Evolutionary conservation across 2,113 vertebrate species (phyloP).

Genomic region (Zeus faber): DNA sequence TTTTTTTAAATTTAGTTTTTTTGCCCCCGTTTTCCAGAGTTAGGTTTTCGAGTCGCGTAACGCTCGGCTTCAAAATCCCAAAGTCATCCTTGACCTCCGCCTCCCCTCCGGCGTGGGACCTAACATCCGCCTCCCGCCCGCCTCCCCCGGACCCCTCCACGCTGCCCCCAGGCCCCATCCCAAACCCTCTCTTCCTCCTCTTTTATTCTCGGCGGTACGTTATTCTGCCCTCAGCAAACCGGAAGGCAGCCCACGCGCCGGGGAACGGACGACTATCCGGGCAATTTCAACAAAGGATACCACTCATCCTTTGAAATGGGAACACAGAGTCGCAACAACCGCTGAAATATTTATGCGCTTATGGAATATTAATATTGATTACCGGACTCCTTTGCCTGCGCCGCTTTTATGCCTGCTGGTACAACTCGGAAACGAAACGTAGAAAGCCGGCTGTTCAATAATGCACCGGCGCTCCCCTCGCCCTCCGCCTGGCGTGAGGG

Average conservation of each 20-base stretch:
- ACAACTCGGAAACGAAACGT: conserved; percentile 20
- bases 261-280: conserved; percentile 23
- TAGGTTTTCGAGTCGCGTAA: no score
- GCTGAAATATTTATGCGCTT: conserved; percentile 59
- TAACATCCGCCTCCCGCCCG: no score
- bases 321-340: conserved; percentile 38
- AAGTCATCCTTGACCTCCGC: no score
- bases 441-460: conserved; percentile 48
- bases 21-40: no score
- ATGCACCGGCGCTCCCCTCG: conserved; percentile 27
- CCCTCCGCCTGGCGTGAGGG: conserved; percentile 19
- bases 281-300: conserved; percentile 50
- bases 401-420: conserved; percentile 42
- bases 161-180: no score
- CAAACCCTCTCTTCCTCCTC: no score
- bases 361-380: conserved; percentile 67
- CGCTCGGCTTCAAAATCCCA: no score
- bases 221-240: conserved; percentile 35
- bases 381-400: conserved; percentile 34
- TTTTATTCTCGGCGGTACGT: conserved; percentile 26
- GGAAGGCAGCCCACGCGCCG: conserved; percentile 21
- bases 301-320: conserved; percentile 49
- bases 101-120: no score
- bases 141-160: no score
- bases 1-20: no score